Evolutionary conservation across 2,888 invertebrate species (phyloP).

Genomic region (Drosophila algonquin): DNA sequence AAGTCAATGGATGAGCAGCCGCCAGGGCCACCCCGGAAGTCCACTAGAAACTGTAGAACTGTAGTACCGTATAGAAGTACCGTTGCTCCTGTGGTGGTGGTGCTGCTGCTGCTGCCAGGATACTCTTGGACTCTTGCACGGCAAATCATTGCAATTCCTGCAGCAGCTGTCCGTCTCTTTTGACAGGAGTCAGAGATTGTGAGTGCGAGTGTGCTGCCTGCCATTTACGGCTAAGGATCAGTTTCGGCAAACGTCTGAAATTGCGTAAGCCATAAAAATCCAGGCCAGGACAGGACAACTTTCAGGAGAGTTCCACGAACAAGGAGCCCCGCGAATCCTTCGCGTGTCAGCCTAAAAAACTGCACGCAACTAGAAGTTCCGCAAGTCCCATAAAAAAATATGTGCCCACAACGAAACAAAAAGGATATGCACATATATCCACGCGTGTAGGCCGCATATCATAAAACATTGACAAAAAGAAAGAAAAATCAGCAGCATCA

Average conservation of each 20-base stretch:
- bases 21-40: conserved; percentile 77
- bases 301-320: conserved; percentile 49
- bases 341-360: conserved; percentile 75
- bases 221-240: conserved; percentile 38
- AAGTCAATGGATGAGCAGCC: conserved; percentile 75
- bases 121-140: background rate
- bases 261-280: conserved; percentile 67
- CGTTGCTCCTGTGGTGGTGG: background rate
- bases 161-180: background rate
- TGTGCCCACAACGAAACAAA: conserved; percentile 48
- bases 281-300: conserved; percentile 13
- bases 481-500: conserved; percentile 5
- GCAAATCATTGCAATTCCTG: background rate
- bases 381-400: conserved; percentile 46
- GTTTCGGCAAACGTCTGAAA: conserved; percentile 25
- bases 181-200: background rate
- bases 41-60: conserved; percentile 59
- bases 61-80: conserved; percentile 8
- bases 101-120: background rate
- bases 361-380: conserved; percentile 78
- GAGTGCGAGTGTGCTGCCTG: background rate
- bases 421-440: conserved; percentile 16
- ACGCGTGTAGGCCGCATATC: conserved; percentile 28
- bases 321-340: conserved; percentile 29
- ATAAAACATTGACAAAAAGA: conserved; percentile 39